Percentiles rank a stretch among this genome's conserved stretches.
Conservation (phyloP, 2,113 vertebrate genomes). For the Phylloscopus trochilus region DNA sequence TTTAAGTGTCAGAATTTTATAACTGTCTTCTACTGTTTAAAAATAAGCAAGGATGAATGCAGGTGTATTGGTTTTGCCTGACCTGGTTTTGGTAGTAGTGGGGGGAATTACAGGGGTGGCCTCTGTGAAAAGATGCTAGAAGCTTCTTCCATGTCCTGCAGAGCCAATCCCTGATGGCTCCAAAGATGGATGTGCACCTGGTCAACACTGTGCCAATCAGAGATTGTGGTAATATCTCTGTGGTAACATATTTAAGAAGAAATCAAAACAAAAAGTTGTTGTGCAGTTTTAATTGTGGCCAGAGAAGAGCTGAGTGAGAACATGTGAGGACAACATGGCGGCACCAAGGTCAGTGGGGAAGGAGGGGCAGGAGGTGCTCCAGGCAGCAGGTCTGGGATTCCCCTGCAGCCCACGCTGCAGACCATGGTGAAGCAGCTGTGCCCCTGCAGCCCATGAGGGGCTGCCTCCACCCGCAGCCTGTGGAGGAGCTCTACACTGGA, state of each 20-base stretch:
- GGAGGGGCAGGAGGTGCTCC: no score
- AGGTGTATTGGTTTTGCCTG: not conserved
- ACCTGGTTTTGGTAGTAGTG: not conserved
- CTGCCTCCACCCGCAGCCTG: no score
- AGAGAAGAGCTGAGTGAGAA: not conserved
- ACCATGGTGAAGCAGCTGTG: not conserved
- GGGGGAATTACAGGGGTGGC: not conserved
- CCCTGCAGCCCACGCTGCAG: fast-evolving
- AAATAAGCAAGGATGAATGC: not conserved
- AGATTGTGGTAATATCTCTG: fast-evolving
- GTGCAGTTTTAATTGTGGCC: not conserved
- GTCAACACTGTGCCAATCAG: not conserved
- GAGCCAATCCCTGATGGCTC: not conserved
- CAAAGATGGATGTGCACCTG: not conserved
- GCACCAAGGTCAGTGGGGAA: no score
- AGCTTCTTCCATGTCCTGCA: not conserved
- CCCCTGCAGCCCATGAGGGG: no score
- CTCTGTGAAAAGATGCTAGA: not conserved
- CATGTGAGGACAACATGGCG: no score
- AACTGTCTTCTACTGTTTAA: not conserved
- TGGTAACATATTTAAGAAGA: not conserved
- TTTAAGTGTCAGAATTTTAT: not conserved
- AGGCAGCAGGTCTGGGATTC: no score
- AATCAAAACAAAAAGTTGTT: not conserved
- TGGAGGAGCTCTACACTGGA: not conserved